Conservation (phyloP, 2,113 vertebrate genomes). For the Aramus guarauna region DNA sequence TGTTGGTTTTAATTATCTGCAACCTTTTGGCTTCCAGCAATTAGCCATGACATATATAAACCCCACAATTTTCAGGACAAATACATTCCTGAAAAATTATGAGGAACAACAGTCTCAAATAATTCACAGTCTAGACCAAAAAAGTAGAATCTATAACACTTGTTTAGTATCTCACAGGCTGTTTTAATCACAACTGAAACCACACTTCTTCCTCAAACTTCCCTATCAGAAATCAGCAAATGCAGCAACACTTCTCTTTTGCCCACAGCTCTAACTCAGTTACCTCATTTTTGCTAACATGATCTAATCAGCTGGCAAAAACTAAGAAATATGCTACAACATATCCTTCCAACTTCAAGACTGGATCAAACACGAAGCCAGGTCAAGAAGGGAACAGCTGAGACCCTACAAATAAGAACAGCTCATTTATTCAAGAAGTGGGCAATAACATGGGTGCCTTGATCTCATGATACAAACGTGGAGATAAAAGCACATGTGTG, state of each 20-base stretch:
- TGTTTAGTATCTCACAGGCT: background rate
- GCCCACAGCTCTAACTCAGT: background rate
- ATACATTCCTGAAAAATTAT: background rate
- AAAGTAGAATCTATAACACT: background rate
- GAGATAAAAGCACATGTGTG: accelerated
- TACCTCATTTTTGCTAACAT: background rate
- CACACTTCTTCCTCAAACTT: background rate
- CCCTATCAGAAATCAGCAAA: background rate
- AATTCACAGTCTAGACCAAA: background rate
- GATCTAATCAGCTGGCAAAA: background rate
- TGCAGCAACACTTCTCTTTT: background rate
- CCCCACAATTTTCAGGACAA: background rate
- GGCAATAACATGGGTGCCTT: background rate
- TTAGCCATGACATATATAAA: background rate
- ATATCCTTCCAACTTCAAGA: background rate
- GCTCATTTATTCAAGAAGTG: background rate
- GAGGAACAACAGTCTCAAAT: background rate
- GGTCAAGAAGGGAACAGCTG: background rate
- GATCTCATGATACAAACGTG: accelerated
- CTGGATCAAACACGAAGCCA: background rate
- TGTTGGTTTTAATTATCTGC: background rate
- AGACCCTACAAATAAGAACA: background rate
- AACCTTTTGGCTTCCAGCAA: background rate
- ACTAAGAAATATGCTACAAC: background rate
- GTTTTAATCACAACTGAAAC: background rate